phyloP scores from a whole-genome alignment of 1,140 invertebrate species.

The Andrena cerasifolii region DNA sequence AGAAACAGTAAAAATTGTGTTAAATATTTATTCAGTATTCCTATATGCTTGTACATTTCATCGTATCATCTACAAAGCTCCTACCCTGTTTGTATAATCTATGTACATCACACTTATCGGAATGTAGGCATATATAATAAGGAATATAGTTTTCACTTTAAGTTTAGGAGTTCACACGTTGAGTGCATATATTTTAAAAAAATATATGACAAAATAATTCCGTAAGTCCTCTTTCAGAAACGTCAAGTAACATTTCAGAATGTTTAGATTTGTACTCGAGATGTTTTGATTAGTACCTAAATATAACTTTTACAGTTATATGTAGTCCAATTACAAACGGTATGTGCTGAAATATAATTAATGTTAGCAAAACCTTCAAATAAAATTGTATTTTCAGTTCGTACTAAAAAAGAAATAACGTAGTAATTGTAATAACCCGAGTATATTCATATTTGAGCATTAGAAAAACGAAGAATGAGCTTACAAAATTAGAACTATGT shows the following conservation, averaged over 20 bases:
- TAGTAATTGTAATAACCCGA: constrained; percentile 12
- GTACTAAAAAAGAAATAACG: constrained; percentile 4
- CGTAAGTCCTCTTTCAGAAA: constrained; percentile 11
- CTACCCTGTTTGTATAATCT: constrained; percentile 55
- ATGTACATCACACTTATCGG: constrained; percentile 37
- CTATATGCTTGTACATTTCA: constrained; percentile 57
- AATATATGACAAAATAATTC: constrained; percentile 3
- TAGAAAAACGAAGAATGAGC: constrained; percentile 10
- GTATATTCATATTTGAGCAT: constrained; percentile 29
- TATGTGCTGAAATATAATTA: constrained; percentile 21
- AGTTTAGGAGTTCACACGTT: constrained; percentile 26
- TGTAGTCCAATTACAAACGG: constrained; percentile 9
- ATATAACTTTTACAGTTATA: constrained; percentile 15
- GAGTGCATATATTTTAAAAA: constrained; percentile 38
- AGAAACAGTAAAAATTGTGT: constrained; percentile 48
- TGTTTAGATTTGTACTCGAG: constrained; percentile 16
- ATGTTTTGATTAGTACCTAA: constrained; percentile 16
- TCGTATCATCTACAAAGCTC: constrained; percentile 47
- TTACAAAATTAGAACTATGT: constrained; percentile 30
- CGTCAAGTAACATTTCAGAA: neutral
- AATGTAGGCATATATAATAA: constrained; percentile 34
- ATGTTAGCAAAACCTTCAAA: constrained; percentile 12
- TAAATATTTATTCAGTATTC: constrained; percentile 61
- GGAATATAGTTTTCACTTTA: constrained; percentile 29
- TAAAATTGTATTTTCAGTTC: constrained; percentile 22